Conservation (phyloP, 2,113 vertebrate species). For the Ascaphus truei region DNA sequence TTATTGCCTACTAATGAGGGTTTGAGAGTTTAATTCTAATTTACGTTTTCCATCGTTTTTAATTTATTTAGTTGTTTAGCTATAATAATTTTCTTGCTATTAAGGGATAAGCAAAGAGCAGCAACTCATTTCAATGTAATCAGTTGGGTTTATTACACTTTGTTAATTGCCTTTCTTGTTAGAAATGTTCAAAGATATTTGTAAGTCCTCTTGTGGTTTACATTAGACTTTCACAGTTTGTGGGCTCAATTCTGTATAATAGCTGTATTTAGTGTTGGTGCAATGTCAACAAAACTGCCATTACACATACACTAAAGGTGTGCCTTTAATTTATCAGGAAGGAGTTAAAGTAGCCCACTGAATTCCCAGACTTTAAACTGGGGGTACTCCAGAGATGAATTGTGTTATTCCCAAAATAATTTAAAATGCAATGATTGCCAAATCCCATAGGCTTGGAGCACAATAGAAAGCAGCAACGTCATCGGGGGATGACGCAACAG, state of each 20-base stretch:
- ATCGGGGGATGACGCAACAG: too few species aligned
- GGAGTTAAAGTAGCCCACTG: too few species aligned
- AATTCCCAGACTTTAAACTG: too few species aligned
- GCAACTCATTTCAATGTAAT: slow-evolving; percentile 36
- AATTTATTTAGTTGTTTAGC: slow-evolving; percentile 64
- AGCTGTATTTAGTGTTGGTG: background rate
- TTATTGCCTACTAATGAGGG: slow-evolving; percentile 71
- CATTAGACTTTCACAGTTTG: slow-evolving; percentile 27
- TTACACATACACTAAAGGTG: background rate
- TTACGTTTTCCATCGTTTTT: slow-evolving; percentile 71
- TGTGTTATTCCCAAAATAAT: too few species aligned
- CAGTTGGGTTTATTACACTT: slow-evolving; percentile 55
- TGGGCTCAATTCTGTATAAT: slow-evolving; percentile 3
- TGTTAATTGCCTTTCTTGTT: slow-evolving; percentile 51
- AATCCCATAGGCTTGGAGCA: too few species aligned
- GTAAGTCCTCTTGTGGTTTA: slow-evolving; percentile 32
- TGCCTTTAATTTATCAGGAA: too few species aligned
- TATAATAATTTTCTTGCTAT: slow-evolving; percentile 61
- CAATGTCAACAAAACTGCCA: background rate
- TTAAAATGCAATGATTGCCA: too few species aligned
- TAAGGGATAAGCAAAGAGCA: slow-evolving; percentile 54
- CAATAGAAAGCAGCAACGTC: too few species aligned
- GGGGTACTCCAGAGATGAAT: too few species aligned
- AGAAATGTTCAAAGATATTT: slow-evolving; percentile 50
- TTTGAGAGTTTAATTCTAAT: slow-evolving; percentile 73